Percentiles rank a stretch among this genome's conserved stretches.
Conservation (phyloP, 2,113 vertebrate genomes). For the Leucopsar rothschildi region DNA sequence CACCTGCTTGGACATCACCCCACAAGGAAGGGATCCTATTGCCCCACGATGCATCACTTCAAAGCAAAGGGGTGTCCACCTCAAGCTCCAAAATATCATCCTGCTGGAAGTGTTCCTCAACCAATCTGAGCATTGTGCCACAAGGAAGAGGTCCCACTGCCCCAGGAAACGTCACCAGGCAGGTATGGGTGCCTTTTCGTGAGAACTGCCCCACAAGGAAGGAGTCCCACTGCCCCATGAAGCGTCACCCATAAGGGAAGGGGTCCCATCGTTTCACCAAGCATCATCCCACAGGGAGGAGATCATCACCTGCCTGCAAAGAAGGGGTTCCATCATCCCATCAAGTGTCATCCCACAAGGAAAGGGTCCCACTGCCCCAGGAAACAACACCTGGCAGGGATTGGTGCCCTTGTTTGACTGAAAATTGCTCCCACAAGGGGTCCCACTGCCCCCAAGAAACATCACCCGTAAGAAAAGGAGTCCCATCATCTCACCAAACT, state of each 20-base stretch:
- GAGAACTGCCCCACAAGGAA: not conserved
- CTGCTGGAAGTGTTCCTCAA: not conserved
- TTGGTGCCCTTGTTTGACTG: not conserved
- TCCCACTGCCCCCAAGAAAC: not conserved
- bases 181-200: not conserved
- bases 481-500: not conserved
- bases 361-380: not conserved
- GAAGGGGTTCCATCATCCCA: too few species aligned
- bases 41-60: accelerated
- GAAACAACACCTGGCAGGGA: not conserved
- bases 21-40: not conserved
- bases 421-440: not conserved
- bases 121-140: accelerated
- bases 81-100: too few species aligned
- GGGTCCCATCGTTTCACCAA: not conserved
- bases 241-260: not conserved
- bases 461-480: not conserved
- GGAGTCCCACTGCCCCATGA: not conserved
- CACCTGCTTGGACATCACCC: not conserved
- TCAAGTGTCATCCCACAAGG: too few species aligned
- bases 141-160: not conserved
- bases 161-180: not conserved
- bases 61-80: not conserved
- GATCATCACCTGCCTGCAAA: not conserved
- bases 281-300: too few species aligned